phyloP scores from a whole-genome alignment of 1,140 invertebrate genomes.

The Neodiprion lecontei region DNA sequence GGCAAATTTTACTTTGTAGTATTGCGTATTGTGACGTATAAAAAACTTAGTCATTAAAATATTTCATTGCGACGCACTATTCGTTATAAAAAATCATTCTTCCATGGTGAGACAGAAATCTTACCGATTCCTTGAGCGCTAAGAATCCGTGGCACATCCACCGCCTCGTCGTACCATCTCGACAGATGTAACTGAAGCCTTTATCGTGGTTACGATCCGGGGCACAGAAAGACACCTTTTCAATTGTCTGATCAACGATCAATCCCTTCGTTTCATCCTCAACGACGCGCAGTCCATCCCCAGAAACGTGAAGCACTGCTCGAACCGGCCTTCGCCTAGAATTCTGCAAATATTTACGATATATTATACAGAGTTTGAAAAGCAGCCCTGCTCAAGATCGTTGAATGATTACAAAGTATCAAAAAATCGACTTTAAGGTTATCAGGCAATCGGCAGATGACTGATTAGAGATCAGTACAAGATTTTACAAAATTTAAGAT shows the following conservation, averaged over 20 bases:
- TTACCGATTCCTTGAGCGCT: constrained; percentile 90
- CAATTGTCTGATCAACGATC: constrained; percentile 99
- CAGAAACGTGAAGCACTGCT: constrained; percentile 93
- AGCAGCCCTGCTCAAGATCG: background rate
- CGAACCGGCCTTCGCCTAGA: constrained; percentile 86
- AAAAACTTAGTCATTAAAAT: no score
- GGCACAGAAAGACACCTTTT: constrained; percentile 99
- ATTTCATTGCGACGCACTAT: background rate
- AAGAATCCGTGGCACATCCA: constrained; percentile 99
- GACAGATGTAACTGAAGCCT: constrained; percentile 94
- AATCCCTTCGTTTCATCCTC: constrained; percentile 99
- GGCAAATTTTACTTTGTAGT: no score
- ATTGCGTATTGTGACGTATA: background rate
- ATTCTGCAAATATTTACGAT: constrained; percentile 69
- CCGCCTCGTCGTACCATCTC: constrained; percentile 82
- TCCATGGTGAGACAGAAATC: constrained; percentile 16
- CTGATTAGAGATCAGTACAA: background rate
- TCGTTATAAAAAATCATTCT: background rate
- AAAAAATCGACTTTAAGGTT: constrained; percentile 13
- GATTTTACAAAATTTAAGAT: background rate
- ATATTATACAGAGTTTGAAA: background rate
- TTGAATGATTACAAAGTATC: background rate
- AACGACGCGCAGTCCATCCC: constrained; percentile 95
- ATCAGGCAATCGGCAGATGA: background rate
- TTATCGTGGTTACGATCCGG: constrained; percentile 98